Evolutionary conservation across 1,140 invertebrate genomes (phyloP), one percentile per base, ranked within the genome.

Genomic region (Drosophila obscura): DNA sequence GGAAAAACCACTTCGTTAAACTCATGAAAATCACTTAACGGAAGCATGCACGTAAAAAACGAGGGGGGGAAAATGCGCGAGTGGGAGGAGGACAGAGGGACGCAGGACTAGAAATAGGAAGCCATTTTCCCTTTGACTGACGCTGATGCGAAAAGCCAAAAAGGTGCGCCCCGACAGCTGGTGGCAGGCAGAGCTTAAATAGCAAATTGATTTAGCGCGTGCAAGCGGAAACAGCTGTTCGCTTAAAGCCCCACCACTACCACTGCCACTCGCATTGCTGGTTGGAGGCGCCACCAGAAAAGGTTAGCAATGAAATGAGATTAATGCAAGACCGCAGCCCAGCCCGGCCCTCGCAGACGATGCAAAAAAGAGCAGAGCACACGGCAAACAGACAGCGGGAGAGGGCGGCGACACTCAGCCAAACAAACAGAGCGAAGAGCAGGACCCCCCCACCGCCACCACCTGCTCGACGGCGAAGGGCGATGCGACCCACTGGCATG

Each of bases 21-120:
- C 83, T 88, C 75, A 76, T 87, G 83, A 88, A 87, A 87, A 87
- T 87, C 82, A 79, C 85, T 88, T 88, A 88, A 88, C 82, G 63
- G 66, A 71, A 69, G 62, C 75, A 79, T 79, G 72, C 66, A 69
- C 75, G 71, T 73, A 66, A 53, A 69, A 71, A 65, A 26, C 22
- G 35, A 39, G 4, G n/a, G 4, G n/a, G 55, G 51, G 13, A 43
- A 51, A 46, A n/a, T 16, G 31, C 13, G 48, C 9, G 26, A 9
- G 7, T 19, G 51, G 16, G 8, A 4, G 61, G 5, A 50, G 52
- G 2, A n/a, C 16, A 22, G n/a, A 16, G 28, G 41, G 9, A 19
- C 16, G n/a, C 4, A 39, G 6, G n/a, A 22, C 51, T 35, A n/a
- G 8, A n/a, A 59, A 62, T 74, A 75, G 50, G 62, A 63, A 67